These are phyloP conservation scores for Trisateles emortualis DNA, from an alignment of 2,888 invertebrate species.

Conservation along the genomic window DNA sequence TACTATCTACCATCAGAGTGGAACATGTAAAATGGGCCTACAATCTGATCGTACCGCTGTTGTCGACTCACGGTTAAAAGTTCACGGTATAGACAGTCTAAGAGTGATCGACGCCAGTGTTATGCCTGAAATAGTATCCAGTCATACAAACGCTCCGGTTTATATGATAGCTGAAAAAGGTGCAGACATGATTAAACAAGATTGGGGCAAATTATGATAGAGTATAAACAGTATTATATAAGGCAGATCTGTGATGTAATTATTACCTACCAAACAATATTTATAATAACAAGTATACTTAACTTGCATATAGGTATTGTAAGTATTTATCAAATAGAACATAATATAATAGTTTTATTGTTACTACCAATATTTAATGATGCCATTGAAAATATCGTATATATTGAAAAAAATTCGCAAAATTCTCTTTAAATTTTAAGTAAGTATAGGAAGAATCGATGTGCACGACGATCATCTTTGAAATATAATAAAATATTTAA, in stretches of 20 bases:
- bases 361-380: too few species aligned
- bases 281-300: not conserved
- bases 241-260: constrained; percentile 41
- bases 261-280: not conserved
- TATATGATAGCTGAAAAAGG: constrained; percentile 95
- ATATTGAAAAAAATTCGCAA: too few species aligned
- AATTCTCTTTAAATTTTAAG: too few species aligned
- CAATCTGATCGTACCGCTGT: constrained; percentile 86
- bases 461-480: too few species aligned
- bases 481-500: too few species aligned
- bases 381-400: too few species aligned
- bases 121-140: constrained; percentile 92
- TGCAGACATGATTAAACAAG: constrained; percentile 89
- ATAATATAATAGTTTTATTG: too few species aligned
- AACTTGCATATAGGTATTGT: too few species aligned
- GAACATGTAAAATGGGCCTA: constrained; percentile 90
- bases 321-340: too few species aligned
- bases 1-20: constrained; percentile 90
- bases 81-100: constrained; percentile 89
- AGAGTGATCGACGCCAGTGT: constrained; percentile 93
- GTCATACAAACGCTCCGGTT: constrained; percentile 92
- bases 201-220: constrained; percentile 66
- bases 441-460: too few species aligned
- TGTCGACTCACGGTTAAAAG: constrained; percentile 88
- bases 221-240: not conserved